Evolutionary conservation across 2,888 invertebrate species (phyloP).

Genomic region (Carpatolechia fugitivella): DNA sequence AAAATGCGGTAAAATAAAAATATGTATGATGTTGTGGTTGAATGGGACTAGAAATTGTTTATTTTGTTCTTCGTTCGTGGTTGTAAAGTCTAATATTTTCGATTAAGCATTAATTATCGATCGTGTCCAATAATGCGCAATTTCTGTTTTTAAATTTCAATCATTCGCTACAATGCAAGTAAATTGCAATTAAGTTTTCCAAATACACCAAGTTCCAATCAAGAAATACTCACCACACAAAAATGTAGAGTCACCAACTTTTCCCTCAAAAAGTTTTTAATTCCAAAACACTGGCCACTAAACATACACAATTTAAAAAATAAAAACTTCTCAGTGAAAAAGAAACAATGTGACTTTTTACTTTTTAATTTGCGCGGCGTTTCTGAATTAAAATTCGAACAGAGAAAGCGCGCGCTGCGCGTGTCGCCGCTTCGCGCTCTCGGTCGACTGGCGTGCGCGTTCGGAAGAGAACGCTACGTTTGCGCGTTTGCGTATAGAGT

Average conservation of each 20-base stretch:
- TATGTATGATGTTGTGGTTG: too few species aligned
- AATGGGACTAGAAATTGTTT: too few species aligned
- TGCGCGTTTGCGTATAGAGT: slow-evolving; percentile 26
- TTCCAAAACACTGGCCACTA: slow-evolving; percentile 16
- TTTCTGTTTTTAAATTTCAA: too few species aligned
- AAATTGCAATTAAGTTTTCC: too few species aligned
- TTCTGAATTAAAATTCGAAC: slow-evolving; percentile 22
- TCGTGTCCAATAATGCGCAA: too few species aligned
- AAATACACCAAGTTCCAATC: background rate
- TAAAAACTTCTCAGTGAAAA: slow-evolving; percentile 9
- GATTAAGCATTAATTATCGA: too few species aligned
- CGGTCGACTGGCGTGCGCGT: slow-evolving; percentile 29
- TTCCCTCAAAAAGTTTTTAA: background rate
- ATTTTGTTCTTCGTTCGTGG: too few species aligned
- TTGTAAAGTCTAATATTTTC: too few species aligned
- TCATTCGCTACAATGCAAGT: too few species aligned
- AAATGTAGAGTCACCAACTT: slow-evolving; percentile 9
- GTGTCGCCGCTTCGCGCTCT: slow-evolving; percentile 36
- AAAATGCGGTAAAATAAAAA: too few species aligned
- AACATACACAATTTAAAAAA: slow-evolving; percentile 13
- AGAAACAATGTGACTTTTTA: slow-evolving; percentile 15
- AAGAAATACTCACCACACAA: slow-evolving; percentile 1
- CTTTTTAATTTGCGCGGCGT: slow-evolving; percentile 25
- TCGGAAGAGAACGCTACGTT: slow-evolving; percentile 30
- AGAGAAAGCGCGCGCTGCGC: slow-evolving; percentile 35